Evolutionary conservation across 2,888 invertebrate species (phyloP), one percentile per base, ranked within the genome.

Genomic region (Apotomis capreana): DNA sequence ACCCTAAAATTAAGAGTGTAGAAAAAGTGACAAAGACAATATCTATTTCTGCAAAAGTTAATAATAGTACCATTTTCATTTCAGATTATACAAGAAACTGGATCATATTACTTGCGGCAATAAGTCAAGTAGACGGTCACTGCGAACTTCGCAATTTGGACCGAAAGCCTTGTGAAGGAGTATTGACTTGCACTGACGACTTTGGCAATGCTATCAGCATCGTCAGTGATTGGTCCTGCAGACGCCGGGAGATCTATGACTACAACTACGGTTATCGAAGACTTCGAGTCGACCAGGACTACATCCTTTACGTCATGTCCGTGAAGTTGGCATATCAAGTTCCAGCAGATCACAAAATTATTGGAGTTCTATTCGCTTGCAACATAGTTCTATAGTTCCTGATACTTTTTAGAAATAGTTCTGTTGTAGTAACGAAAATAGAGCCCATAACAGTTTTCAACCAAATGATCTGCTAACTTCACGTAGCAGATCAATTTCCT

Each of bases 211-310:
- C 68, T 3, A 13, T 55, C 8, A 5, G 8, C 4, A 12, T 15
- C 36, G 54, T 72, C 3, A 44, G 63, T 8, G 54, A 68, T 9
- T 72, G 72, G 72, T 2, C 52, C 9, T 72, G 72, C 54, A 63
- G 72, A 63, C 68, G 63, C 36, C 51, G 46, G 3, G 72, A 72
- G 13, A 10, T 5, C 12, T 68, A 68, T 52, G 62, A 63, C 13
- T 63, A 68, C 13, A 13, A 58, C 10, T 37, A 64, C 40, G 49
- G 57, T 3, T 62, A 63, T 26, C 57, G 58, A 46, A 51, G 51
- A 15, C 3, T 52, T 6, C 37, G 51, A 15, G 26, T 57, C 51
- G 67, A 61, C 13, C 67, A 68, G 26, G 36, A 62, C 61, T 71
- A 71, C 46, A 57, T 12, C 58, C 49, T 71, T 26, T 49, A 51